Base-by-base conservation (phyloP, 2,888 invertebrate species). In the Erynnis tages region DNA sequence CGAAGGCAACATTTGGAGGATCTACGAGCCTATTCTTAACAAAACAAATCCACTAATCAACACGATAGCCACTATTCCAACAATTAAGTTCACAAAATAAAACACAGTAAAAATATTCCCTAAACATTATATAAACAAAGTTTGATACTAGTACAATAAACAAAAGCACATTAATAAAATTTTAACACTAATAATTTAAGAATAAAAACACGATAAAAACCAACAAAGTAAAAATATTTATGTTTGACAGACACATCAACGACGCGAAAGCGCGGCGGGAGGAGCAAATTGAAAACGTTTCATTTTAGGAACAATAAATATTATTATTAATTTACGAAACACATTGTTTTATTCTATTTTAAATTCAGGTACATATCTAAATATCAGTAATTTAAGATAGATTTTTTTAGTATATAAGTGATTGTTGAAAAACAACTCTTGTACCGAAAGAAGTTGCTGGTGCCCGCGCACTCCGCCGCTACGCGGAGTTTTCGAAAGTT, bases 1-100 rank as follows among this genome's bases (percentile, higher is more conserved):
- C 67, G 90, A 90, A 74, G 90, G 90, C 77, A 90, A 76, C 90
- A 90, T 90, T 70, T 81, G 77, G 75, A 71, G 67, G 69, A 70
- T 72, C 58, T 69, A 59, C 54, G 61, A 61, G 63, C 63, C 62
- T 62, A 65, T 67, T 67, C 66, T 62, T 62, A 68, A 66, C 66
- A 67, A 71, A 64, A 66, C 69, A 74, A 52, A 71, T 68, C 62
- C 62, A 44, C 37, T 37, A 43, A 37, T 44, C 43, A 14, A 45
- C 48, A 55, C 54, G 38, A 54, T 55, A 47, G 25, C 11, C 41
- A 38, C 14, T 55, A 58, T 59, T 55, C 37, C 34, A 58, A 53
- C 56, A 56, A 58, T 57, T 54, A 57, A 65, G 67, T 59, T 38
- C 59, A 63, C 45, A 55, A 63, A 66, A 59, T 62, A 62, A 65